phyloP scores from a whole-genome alignment of 1,140 invertebrate genomes.

The Hetaerina americana region DNA sequence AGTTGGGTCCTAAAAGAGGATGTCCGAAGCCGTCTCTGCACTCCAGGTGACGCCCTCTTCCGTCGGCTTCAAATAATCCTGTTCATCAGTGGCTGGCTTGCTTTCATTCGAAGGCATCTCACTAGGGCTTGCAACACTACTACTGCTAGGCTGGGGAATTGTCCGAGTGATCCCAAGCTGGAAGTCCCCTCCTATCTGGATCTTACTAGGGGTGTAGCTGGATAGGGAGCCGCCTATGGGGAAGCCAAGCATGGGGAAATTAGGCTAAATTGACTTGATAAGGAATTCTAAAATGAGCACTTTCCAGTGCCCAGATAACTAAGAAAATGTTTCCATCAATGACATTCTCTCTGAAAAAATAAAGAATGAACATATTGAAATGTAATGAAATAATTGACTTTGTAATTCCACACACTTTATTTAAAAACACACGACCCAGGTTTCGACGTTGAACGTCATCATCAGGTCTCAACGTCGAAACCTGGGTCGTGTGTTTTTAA shows the following conservation, averaged over 20 bases:
- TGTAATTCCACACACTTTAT: too few species aligned
- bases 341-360: too few species aligned
- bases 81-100: conserved; percentile 14
- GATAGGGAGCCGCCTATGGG: conserved; percentile 32
- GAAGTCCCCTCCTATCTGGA: conserved; percentile 39
- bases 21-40: conserved; percentile 46
- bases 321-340: too few species aligned
- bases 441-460: too few species aligned
- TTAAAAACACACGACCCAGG: too few species aligned
- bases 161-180: conserved; percentile 47
- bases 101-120: conserved; percentile 1
- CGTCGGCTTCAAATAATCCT: conserved; percentile 42
- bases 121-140: not conserved
- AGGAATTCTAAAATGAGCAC: not conserved
- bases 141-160: conserved; percentile 12
- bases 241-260: not conserved
- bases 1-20: conserved; percentile 50
- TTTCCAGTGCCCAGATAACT: too few species aligned
- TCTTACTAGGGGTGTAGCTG: conserved; percentile 48
- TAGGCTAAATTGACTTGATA: conserved; percentile 20
- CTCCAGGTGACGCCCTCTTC: conserved; percentile 42
- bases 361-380: too few species aligned
- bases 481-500: too few species aligned
- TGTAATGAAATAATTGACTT: too few species aligned
- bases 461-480: too few species aligned